Evolutionary conservation across 2,113 vertebrate species (phyloP).

Genomic region (Hylia prasina): DNA sequence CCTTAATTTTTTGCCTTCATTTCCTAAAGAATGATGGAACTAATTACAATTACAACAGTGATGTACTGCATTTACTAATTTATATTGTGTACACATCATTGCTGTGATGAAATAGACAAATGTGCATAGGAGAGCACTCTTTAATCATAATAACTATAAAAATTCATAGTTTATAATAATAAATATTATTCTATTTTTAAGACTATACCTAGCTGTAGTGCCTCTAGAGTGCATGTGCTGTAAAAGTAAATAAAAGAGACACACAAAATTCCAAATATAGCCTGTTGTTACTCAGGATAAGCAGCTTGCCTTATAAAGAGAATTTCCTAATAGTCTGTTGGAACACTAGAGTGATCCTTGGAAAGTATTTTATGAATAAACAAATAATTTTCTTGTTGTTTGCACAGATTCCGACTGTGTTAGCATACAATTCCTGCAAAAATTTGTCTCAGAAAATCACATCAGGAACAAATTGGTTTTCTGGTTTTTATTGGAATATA

Average conservation of each 20-base stretch:
- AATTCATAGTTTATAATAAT: background rate
- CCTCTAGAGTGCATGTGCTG: background rate
- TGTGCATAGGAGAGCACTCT: background rate
- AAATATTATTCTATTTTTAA: constrained; percentile 16
- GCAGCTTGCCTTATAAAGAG: background rate
- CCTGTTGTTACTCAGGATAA: background rate
- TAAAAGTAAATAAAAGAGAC: background rate
- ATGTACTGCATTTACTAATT: constrained; percentile 18
- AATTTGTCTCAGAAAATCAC: background rate
- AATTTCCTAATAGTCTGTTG: background rate
- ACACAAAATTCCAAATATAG: background rate
- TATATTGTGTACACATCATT: constrained; percentile 20
- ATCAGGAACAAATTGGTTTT: background rate
- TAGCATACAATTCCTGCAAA: background rate
- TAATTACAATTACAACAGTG: constrained; percentile 12
- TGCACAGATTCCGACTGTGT: background rate
- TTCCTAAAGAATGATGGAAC: background rate
- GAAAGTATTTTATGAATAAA: background rate
- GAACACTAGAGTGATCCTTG: background rate
- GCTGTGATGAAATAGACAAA: constrained; percentile 23
- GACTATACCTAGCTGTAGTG: background rate
- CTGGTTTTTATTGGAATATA: background rate
- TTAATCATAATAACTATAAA: constrained; percentile 17
- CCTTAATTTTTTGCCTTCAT: constrained; percentile 31
- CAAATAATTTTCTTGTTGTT: background rate